A percentile compares a stretch with the other conserved stretches of the same genome.
Evolutionary conservation across 2,113 vertebrate genomes (phyloP).

Genomic region (Suncus etruscus): DNA sequence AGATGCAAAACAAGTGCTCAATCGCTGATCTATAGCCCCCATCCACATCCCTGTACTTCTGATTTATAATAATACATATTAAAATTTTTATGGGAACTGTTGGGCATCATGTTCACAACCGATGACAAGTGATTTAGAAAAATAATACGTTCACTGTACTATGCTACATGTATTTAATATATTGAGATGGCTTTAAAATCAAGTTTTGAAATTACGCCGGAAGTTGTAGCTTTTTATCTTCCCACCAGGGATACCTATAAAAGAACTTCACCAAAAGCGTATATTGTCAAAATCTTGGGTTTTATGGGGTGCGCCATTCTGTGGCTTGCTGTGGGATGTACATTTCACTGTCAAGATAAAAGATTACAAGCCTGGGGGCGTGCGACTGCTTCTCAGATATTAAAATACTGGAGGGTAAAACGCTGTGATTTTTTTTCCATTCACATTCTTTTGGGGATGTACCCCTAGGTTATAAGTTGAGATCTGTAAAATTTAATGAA

Average conservation of each 20-base stretch:
- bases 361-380: neutral
- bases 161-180: neutral
- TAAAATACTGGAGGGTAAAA: neutral
- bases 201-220: neutral
- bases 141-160: neutral
- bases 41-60: neutral
- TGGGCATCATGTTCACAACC: neutral
- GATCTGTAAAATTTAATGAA: neutral
- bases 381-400: neutral
- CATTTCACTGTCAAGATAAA: neutral
- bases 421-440: neutral
- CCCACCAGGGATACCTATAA: neutral
- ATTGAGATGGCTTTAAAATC: neutral
- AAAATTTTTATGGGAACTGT: neutral
- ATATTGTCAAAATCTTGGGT: neutral
- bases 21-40: too few species aligned
- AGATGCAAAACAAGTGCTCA: too few species aligned
- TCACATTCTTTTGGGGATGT: neutral
- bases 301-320: neutral
- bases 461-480: neutral
- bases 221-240: neutral
- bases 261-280: neutral
- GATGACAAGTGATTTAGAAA: constrained; percentile 20
- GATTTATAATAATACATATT: neutral
- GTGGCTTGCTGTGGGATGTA: neutral